These are phyloP conservation scores for Orussus abietinus DNA, from an alignment of 1,140 invertebrate genomes.

Conservation along the genomic window DNA sequence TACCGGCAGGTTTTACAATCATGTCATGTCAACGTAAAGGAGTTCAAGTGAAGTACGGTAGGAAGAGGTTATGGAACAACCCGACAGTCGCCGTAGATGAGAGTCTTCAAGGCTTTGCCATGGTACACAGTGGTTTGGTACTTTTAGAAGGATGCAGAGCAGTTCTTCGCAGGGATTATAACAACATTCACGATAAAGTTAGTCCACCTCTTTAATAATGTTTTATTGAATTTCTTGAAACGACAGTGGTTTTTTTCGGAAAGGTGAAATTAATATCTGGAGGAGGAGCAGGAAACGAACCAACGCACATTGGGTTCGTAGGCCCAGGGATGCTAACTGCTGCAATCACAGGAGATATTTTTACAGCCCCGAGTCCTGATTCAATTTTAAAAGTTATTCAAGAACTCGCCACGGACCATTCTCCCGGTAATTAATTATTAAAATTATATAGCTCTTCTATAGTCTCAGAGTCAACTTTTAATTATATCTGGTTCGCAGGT, in stretches of 20 bases:
- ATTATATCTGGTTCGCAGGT: conserved; percentile 44
- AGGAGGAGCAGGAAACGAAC: conserved; percentile 67
- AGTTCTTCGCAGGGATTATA: conserved; percentile 49
- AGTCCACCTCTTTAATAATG: not conserved
- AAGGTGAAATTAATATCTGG: conserved; percentile 64
- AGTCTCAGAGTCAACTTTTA: too few species aligned
- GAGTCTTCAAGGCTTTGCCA: conserved; percentile 51
- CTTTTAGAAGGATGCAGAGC: conserved; percentile 49
- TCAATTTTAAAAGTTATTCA: conserved; percentile 26
- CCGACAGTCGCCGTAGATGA: conserved; percentile 47
- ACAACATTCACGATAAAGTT: conserved; percentile 35
- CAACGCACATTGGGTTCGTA: conserved; percentile 61
- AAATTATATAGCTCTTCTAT: conserved; percentile 9
- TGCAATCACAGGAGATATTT: conserved; percentile 61
- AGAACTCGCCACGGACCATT: conserved; percentile 24
- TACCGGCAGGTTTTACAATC: too few species aligned
- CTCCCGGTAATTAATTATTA: conserved; percentile 19
- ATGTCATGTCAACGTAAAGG: too few species aligned
- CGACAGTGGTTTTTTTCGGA: conserved; percentile 19
- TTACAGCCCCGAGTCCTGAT: conserved; percentile 33
- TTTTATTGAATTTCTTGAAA: not conserved
- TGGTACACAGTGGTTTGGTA: conserved; percentile 48
- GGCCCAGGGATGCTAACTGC: conserved; percentile 67
- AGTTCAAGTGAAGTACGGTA: too few species aligned
- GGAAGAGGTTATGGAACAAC: conserved; percentile 8